phyloP scores from a whole-genome alignment of 2,888 invertebrate species.

The Noctua janthina region DNA sequence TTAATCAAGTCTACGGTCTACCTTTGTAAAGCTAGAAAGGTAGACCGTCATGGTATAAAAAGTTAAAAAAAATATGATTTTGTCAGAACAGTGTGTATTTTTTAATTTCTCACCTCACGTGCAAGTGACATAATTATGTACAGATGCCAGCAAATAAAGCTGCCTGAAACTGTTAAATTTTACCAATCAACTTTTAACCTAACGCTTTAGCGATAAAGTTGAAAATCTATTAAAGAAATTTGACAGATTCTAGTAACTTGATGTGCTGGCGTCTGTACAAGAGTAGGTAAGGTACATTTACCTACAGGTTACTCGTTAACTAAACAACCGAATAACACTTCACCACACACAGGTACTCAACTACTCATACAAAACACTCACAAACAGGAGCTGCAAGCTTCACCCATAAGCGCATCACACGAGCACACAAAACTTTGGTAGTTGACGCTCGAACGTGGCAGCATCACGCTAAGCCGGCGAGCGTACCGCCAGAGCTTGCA shows the following conservation, averaged over 20 bases:
- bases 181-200: no score
- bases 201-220: no score
- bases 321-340: neutral
- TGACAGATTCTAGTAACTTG: no score
- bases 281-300: neutral
- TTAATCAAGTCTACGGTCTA: neutral
- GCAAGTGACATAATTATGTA: neutral
- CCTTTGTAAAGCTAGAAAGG: neutral
- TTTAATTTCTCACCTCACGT: neutral
- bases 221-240: no score
- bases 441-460: conserved; percentile 21
- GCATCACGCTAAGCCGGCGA: conserved; percentile 29
- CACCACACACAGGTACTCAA: neutral
- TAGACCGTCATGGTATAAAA: no score
- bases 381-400: conserved; percentile 21
- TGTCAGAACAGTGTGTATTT: neutral
- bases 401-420: conserved; percentile 12
- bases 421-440: conserved; percentile 34
- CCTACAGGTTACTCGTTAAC: neutral
- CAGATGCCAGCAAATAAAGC: no score
- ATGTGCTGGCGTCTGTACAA: no score
- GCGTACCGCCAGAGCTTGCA: conserved; percentile 35
- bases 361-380: conserved; percentile 2
- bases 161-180: no score
- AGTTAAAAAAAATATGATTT: neutral